Conservation (phyloP, 2,888 invertebrate genomes). For the Oegoconia quadripuncta region DNA sequence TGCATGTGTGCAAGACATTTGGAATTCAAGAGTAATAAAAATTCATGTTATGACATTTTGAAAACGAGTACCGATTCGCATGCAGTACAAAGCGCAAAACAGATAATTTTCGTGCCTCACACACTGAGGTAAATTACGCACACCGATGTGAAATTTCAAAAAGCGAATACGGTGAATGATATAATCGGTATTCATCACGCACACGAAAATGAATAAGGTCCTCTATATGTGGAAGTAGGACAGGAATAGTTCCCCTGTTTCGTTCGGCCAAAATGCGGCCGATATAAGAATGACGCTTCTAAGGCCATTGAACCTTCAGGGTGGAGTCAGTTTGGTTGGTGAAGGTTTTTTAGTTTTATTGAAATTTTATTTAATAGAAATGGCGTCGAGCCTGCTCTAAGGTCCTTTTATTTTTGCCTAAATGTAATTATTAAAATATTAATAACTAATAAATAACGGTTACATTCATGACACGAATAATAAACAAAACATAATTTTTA, state of each 20-base stretch:
- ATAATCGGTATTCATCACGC: slow-evolving; percentile 74
- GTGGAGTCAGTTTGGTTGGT: slow-evolving; percentile 43
- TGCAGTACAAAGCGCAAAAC: slow-evolving; percentile 49
- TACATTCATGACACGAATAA: too few species aligned
- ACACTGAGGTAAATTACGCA: slow-evolving; percentile 41
- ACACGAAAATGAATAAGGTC: slow-evolving; percentile 62
- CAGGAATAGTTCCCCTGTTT: slow-evolving; percentile 51
- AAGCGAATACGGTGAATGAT: slow-evolving; percentile 58
- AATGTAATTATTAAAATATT: too few species aligned
- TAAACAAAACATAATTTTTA: too few species aligned
- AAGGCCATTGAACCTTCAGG: slow-evolving; percentile 66
- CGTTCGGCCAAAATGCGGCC: slow-evolving; percentile 72
- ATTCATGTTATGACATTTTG: slow-evolving; percentile 55
- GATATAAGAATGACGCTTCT: slow-evolving; percentile 76
- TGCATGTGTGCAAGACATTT: slow-evolving; percentile 27
- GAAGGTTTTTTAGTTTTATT: slow-evolving; percentile 32
- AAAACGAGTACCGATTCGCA: slow-evolving; percentile 49
- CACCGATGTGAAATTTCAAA: slow-evolving; percentile 58
- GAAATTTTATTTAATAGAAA: slow-evolving; percentile 16
- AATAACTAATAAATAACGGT: too few species aligned
- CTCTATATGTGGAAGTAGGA: slow-evolving; percentile 48
- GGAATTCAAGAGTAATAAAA: slow-evolving; percentile 53
- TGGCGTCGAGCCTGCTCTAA: not conserved
- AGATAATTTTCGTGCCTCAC: slow-evolving; percentile 68
- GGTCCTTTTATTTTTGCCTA: too few species aligned